Conservation (phyloP, 2,113 vertebrate species). For the Xyrauchen texanus region DNA sequence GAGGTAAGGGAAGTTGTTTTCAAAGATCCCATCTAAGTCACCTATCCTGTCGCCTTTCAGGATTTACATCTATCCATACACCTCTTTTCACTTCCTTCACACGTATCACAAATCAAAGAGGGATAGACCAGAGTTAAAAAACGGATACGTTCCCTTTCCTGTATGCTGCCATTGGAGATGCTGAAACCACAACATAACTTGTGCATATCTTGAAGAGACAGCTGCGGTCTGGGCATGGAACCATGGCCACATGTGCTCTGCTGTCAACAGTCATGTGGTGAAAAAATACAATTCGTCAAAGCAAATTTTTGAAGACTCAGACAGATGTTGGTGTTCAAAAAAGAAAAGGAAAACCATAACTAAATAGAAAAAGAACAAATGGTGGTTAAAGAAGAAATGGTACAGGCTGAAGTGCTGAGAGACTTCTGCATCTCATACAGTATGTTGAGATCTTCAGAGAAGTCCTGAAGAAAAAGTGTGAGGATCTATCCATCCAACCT, state of each 20-base stretch:
- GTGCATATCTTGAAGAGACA: constrained; percentile 39
- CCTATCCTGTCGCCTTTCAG: constrained; percentile 25
- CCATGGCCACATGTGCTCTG: constrained; percentile 19
- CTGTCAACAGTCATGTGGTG: constrained; percentile 11
- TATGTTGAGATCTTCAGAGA: too few relatives aligned
- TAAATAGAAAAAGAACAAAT: too few relatives aligned
- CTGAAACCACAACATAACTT: constrained; percentile 45
- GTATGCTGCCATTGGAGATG: neutral
- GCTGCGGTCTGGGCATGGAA: neutral
- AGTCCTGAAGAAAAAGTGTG: too few relatives aligned
- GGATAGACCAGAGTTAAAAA: too few relatives aligned
- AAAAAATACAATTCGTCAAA: constrained; percentile 10
- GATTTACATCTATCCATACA: constrained; percentile 17
- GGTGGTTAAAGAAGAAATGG: too few relatives aligned
- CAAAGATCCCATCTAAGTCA: constrained; percentile 7
- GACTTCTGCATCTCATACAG: too few relatives aligned
- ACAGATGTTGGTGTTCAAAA: neutral
- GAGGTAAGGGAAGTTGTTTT: neutral
- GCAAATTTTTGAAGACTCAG: constrained; percentile 23
- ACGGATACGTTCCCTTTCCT: too few relatives aligned
- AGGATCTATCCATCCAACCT: too few relatives aligned
- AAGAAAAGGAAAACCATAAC: neutral
- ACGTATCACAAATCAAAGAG: constrained; percentile 28
- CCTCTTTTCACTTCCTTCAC: constrained; percentile 14
- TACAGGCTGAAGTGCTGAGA: too few relatives aligned